These are phyloP conservation scores for Poeciliopsis infans DNA, from an alignment of 2,797 vertebrate genomes.

Conservation along the genomic window DNA sequence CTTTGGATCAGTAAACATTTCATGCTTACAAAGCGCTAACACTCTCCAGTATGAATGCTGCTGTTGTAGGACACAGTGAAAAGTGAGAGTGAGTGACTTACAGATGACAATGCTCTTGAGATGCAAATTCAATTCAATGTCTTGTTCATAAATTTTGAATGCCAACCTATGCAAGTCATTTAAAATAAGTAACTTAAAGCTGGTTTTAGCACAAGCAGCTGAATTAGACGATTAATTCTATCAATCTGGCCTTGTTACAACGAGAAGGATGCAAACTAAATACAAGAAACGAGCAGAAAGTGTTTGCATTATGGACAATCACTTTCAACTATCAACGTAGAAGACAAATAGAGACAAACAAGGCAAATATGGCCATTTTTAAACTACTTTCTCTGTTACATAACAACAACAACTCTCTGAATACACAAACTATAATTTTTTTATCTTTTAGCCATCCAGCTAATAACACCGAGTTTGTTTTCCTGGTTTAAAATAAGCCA, in stretches of 20 bases:
- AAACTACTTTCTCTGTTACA: slow-evolving; percentile 34
- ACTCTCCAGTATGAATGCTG: background rate
- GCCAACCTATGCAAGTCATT: slow-evolving; percentile 43
- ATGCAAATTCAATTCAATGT: slow-evolving; percentile 1
- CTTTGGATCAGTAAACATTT: background rate
- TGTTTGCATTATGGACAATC: slow-evolving; percentile 52
- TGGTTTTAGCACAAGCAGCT: slow-evolving; percentile 26
- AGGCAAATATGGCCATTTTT: slow-evolving; percentile 47
- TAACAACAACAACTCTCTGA: slow-evolving; percentile 40
- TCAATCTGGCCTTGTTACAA: background rate
- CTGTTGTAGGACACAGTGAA: background rate
- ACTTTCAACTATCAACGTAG: slow-evolving; percentile 47
- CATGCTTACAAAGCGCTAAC: background rate
- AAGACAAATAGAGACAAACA: slow-evolving; percentile 33
- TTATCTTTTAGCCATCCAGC: slow-evolving; percentile 43
- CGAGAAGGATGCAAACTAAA: slow-evolving; percentile 18
- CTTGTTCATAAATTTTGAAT: slow-evolving; percentile 49
- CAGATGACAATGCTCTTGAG: no score
- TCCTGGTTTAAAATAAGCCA: slow-evolving; percentile 53
- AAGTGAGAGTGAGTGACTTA: no score
- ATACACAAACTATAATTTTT: slow-evolving; percentile 44
- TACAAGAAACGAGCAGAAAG: slow-evolving; percentile 19
- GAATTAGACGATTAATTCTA: background rate
- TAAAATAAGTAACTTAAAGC: slow-evolving; percentile 47
- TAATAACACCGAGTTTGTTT: slow-evolving; percentile 59